These are phyloP conservation scores for Rhopilema esculentum DNA, from an alignment of 30 jellyfish, hydroid and myxozoan species.

Conservation along the genomic window DNA sequence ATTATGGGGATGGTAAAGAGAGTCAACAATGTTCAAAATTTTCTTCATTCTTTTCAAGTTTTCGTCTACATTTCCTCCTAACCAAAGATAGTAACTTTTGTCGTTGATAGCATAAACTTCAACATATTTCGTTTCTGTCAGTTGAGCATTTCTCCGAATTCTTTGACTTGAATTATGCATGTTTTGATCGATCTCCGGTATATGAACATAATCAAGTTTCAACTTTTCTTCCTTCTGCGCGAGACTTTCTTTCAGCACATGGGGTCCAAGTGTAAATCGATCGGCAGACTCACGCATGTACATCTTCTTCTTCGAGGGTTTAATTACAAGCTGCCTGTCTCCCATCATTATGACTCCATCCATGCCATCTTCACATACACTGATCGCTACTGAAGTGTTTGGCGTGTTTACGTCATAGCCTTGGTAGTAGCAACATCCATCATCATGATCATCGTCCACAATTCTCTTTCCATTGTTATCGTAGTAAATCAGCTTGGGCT, in stretches of 20 bases:
- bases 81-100: constrained; percentile 49
- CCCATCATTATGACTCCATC: constrained; percentile 39
- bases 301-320: constrained; percentile 9
- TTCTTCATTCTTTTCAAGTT: constrained; percentile 69
- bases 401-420: constrained; percentile 28
- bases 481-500: constrained; percentile 44
- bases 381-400: constrained; percentile 30
- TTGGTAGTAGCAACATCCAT: constrained; percentile 42
- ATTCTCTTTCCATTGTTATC: constrained; percentile 28
- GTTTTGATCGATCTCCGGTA: neutral
- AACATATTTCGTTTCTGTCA: constrained; percentile 68
- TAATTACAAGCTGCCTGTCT: constrained; percentile 7
- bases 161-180: neutral
- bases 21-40: constrained; percentile 75
- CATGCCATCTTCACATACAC: constrained; percentile 43
- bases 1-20: constrained; percentile 63
- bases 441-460: constrained; percentile 28
- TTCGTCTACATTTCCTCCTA: constrained; percentile 38
- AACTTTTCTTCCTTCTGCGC: neutral
- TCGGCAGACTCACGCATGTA: neutral
- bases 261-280: constrained; percentile 50
- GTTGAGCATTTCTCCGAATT: neutral
- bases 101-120: constrained; percentile 88
- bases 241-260: constrained; percentile 15
- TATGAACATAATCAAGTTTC: constrained; percentile 7